phyloP scores from a whole-genome alignment of 2,113 vertebrate genomes.

The Notarius lentiginosus region DNA sequence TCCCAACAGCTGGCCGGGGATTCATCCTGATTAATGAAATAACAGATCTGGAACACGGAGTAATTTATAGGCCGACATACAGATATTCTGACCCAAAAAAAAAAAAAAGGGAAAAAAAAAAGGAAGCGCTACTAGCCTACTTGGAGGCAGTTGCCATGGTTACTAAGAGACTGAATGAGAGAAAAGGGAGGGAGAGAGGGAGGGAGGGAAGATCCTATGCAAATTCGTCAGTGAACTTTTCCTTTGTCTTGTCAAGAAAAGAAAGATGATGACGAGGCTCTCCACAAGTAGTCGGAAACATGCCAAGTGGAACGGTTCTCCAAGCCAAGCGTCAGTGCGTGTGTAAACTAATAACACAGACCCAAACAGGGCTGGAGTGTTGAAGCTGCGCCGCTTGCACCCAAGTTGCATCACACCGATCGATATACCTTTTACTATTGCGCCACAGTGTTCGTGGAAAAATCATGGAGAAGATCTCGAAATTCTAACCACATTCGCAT shows the following conservation, averaged over 20 bases:
- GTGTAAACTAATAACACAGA: slow-evolving; percentile 3
- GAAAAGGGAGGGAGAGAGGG: slow-evolving; percentile 29
- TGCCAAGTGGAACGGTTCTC: not conserved
- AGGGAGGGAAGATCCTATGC: slow-evolving; percentile 62
- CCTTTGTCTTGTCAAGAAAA: slow-evolving; percentile 34
- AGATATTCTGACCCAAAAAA: slow-evolving; percentile 75
- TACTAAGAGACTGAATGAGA: slow-evolving; percentile 60
- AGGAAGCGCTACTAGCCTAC: slow-evolving; percentile 72
- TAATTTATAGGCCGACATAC: slow-evolving; percentile 75
- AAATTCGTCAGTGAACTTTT: slow-evolving; percentile 67
- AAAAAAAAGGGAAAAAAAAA: not conserved
- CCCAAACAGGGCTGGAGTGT: slow-evolving; percentile 7
- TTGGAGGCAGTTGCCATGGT: slow-evolving; percentile 79
- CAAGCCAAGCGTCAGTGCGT: not conserved
- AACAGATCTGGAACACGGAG: slow-evolving; percentile 71
- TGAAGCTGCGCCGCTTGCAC: slow-evolving; percentile 7
- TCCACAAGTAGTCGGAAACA: slow-evolving; percentile 15
- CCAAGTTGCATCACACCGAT: slow-evolving; percentile 26
- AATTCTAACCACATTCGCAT: not conserved
- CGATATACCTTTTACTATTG: slow-evolving; percentile 23
- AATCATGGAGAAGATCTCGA: not conserved
- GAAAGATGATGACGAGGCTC: slow-evolving; percentile 32
- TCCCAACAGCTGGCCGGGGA: slow-evolving; percentile 63
- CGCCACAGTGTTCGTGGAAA: slow-evolving; percentile 42
- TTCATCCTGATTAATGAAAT: slow-evolving; percentile 72